These are phyloP conservation scores for Diaperis boleti DNA, from an alignment of 2,888 invertebrate species.

Conservation along the genomic window DNA sequence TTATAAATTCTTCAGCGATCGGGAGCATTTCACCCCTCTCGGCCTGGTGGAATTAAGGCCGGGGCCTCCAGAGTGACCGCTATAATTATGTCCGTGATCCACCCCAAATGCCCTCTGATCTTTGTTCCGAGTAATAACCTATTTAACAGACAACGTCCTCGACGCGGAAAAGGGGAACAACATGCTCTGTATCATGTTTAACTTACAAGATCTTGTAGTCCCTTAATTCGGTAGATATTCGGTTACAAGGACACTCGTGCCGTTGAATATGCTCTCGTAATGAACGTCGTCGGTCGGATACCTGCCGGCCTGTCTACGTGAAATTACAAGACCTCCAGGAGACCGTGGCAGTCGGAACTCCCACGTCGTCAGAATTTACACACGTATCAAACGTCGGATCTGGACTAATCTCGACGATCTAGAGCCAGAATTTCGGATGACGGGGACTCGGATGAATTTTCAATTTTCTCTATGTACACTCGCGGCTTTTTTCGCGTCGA, in stretches of 20 bases:
- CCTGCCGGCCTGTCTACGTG: slow-evolving; percentile 21
- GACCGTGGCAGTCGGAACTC: slow-evolving; percentile 18
- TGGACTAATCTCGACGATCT: background rate
- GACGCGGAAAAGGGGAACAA: slow-evolving; percentile 20
- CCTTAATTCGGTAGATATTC: slow-evolving; percentile 41
- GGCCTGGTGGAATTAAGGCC: slow-evolving; percentile 46
- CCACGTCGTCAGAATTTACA: slow-evolving; percentile 18
- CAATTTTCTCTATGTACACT: slow-evolving; percentile 31
- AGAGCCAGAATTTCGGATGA: background rate
- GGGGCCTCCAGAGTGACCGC: slow-evolving; percentile 46
- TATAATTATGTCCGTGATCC: slow-evolving; percentile 48
- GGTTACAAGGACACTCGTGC: slow-evolving; percentile 44
- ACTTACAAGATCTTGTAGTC: slow-evolving; percentile 45
- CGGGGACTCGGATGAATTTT: slow-evolving; percentile 14
- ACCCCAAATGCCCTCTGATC: slow-evolving; percentile 17
- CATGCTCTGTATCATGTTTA: slow-evolving; percentile 46
- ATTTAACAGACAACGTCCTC: slow-evolving; percentile 38
- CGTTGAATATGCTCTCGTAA: slow-evolving; percentile 26
- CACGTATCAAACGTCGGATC: slow-evolving; percentile 6
- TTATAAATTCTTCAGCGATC: too few relatives aligned
- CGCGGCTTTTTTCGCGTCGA: slow-evolving; percentile 9
- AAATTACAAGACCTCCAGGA: slow-evolving; percentile 36
- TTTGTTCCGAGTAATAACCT: slow-evolving; percentile 23
- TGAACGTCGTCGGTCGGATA: slow-evolving; percentile 20
- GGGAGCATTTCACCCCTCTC: slow-evolving; percentile 35